These are phyloP conservation scores for Falco peregrinus DNA, from an alignment of 2,797 vertebrate species.

Conservation along the genomic window DNA sequence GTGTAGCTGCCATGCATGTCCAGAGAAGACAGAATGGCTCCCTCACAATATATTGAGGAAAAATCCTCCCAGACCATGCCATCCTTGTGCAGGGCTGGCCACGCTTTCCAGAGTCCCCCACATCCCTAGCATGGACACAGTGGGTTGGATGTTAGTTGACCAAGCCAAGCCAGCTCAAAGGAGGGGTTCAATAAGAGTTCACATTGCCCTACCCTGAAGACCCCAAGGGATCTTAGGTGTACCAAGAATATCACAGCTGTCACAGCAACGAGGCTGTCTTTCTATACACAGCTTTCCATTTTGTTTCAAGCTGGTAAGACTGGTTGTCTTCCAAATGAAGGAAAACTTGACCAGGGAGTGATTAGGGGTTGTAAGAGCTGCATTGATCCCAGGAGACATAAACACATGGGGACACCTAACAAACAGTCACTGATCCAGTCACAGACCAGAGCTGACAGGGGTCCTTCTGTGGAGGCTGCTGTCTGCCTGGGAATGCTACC, in stretches of 20 bases:
- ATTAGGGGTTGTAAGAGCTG: background rate
- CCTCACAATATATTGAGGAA: background rate
- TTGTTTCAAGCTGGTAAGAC: background rate
- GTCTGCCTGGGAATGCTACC: background rate
- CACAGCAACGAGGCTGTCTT: background rate
- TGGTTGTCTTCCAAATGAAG: background rate
- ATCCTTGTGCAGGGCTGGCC: background rate
- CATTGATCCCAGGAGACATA: background rate
- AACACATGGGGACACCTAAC: background rate
- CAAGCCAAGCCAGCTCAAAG: background rate
- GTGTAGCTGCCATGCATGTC: rapidly evolving
- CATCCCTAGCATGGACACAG: background rate
- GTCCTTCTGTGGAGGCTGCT: background rate
- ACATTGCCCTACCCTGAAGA: background rate
- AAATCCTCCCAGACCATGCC: background rate
- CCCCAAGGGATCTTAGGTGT: too few species aligned
- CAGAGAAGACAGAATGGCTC: background rate
- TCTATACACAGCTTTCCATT: background rate
- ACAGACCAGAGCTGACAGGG: background rate
- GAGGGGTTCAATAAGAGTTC: too few species aligned
- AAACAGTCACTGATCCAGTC: too few species aligned
- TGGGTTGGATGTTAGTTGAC: background rate
- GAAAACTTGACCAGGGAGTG: background rate
- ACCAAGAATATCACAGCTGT: background rate
- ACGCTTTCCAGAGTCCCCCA: background rate